Evolutionary conservation across 2,797 vertebrate species (phyloP).

Genomic region (Tapirus indicus): DNA sequence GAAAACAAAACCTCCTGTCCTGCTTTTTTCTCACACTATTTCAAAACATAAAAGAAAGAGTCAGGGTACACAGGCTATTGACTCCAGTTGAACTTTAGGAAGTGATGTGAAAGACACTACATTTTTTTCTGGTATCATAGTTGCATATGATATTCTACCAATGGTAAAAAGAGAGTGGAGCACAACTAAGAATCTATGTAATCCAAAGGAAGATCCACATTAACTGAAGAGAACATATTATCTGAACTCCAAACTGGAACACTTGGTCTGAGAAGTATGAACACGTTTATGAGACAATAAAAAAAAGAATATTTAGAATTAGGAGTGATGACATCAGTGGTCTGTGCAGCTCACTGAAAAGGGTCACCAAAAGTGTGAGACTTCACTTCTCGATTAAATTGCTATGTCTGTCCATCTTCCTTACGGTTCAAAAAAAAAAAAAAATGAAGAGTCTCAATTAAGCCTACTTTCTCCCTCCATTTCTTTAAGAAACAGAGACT

Average conservation of each 20-base stretch:
- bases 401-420: not conserved
- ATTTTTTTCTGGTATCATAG: not conserved
- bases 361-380: not conserved
- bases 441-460: not conserved
- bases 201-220: not conserved
- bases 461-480: not conserved
- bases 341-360: not conserved
- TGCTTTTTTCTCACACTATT: not conserved
- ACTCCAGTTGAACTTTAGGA: not conserved
- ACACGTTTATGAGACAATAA: not conserved
- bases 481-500: slow-evolving; percentile 10
- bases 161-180: not conserved
- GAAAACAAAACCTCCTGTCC: not conserved
- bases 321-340: not conserved
- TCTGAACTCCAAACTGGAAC: not conserved
- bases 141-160: not conserved
- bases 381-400: slow-evolving; percentile 6
- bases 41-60: not conserved
- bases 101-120: not conserved
- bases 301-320: slow-evolving; percentile 1
- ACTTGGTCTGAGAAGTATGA: not conserved
- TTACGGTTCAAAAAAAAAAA: not conserved
- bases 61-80: not conserved
- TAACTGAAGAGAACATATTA: not conserved
- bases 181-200: not conserved